Base-by-base conservation (phyloP, 2,113 vertebrate species). In the Sylvilagus bachmani region DNA sequence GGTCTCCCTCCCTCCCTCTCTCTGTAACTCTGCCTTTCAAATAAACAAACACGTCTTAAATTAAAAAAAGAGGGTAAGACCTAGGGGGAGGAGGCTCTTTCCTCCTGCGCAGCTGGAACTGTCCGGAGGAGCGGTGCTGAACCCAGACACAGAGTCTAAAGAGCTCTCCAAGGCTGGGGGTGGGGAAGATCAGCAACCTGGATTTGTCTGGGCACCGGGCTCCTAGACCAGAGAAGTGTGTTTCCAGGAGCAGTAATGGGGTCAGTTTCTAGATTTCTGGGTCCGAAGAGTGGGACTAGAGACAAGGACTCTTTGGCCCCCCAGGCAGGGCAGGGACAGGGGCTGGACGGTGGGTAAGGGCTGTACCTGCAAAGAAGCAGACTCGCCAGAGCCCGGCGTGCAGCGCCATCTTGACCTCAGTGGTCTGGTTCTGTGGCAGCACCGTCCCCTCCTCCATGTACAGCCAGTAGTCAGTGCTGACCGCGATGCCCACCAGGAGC, bases 381-480 rank as follows among this genome's bases (percentile, higher is more conserved):
- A 99, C 99, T 82, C 99, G 98, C 99, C 99, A 99, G 91, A 99
- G 99, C 75, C 99, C 99, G 0, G 99, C 99, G 69, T 99, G 99
- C 97, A 99, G 98, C 0, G 99, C 99, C 99, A 99, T 99, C 99
- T 99, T 99, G 96, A 99, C 99, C 98, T 99, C 99, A 61, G 99
- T 99, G 97, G 98, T 99, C 97, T 99, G 99, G 98, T 99, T 99
- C 97, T 99, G 99, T 64, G 99, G 99, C 94, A 99, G 98, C 96
- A 99, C 99, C 29, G 99, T 98, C 21, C 99, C 99, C 97, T 99
- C 99, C 97, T 99, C 99, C 99, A 99, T 99, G 97, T 99, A 99
- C 38, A 99, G 98, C 99, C 99, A 99, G 98, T 99, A 99, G 98
- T 99, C 99, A 0, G 99, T 99, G 98, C 99, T 99, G 96, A 99